Base-by-base conservation (phyloP, 92 coral and sea anemone genomes). In the Nematostella vectensis region DNA sequence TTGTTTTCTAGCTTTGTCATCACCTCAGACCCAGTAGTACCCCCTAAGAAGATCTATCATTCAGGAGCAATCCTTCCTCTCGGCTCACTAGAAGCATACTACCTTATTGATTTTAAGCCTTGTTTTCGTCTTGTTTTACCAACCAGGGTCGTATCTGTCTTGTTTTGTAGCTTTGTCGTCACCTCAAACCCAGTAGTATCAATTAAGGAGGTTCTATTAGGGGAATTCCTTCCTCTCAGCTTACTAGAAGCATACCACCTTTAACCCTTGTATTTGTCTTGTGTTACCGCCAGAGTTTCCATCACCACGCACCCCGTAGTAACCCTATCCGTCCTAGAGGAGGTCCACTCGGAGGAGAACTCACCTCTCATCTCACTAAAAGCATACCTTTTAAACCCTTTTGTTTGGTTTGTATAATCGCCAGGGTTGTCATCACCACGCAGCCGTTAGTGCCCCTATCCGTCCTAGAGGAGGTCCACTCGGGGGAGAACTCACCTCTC, bases 211-310 rank as follows among this genome's bases (percentile, higher is more conserved):
- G 81, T 56, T n/a, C 57, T 63, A 20, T 89, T 95, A 2, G 68
- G 75, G n/a, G 82, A 85, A 33, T 78, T 75, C 75, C 85, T 95
- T 1, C 97, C 97, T 0, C 85, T 85, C 60, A 89, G 97, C 29
- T 81, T 88, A 21, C 29, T 83, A 1, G 97, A 89, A 47, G 94
- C 97, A n/a, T 89, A 87, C 49, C 95, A 94, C n/a, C 48, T n/a
- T n/a, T n/a, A n/a, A n/a, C n/a, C n/a, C n/a, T n/a, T n/a, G n/a
- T n/a, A n/a, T n/a, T n/a, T n/a, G n/a, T n/a, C n/a, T n/a, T n/a
- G n/a, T n/a, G n/a, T n/a, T n/a, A 6, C 15, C 40, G 40, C 15
- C 40, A n/a, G n/a, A n/a, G n/a, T n/a, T n/a, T n/a, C n/a, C n/a
- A 58, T 89, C 37, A 78, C 77, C 29, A 77, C 77, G 6, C 95